Evolutionary conservation across 2,113 vertebrate genomes (phyloP).

Genomic region (Scomber scombrus): DNA sequence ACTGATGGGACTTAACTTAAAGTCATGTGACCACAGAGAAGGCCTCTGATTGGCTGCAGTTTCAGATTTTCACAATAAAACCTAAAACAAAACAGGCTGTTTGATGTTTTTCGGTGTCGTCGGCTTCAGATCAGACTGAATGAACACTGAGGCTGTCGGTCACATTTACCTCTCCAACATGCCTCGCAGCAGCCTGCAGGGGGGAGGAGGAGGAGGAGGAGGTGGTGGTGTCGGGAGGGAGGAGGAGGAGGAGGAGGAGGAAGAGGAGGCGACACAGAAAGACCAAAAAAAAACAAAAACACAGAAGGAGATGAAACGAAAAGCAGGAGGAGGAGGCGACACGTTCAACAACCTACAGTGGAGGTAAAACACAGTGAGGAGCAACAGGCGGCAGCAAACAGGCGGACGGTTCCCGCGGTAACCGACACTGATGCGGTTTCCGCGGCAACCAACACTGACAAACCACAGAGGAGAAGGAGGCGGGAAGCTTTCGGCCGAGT

Average conservation of each 20-base stretch:
- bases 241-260: background rate
- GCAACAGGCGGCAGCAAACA: background rate
- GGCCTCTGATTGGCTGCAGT: too few relatives aligned
- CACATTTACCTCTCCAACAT: slow-evolving; percentile 60
- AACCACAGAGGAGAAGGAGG: background rate
- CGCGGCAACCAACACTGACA: background rate
- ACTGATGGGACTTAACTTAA: too few relatives aligned
- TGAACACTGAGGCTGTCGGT: background rate
- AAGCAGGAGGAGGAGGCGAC: slow-evolving; percentile 43
- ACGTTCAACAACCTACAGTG: slow-evolving; percentile 37
- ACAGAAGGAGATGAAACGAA: slow-evolving; percentile 51
- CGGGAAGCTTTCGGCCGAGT: slow-evolving; percentile 16
- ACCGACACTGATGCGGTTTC: background rate
- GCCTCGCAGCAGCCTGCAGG: slow-evolving; percentile 53
- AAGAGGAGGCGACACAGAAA: background rate
- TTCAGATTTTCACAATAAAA: background rate
- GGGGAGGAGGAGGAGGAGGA: background rate
- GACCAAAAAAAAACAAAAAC: background rate
- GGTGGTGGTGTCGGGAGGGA: background rate
- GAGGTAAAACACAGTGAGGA: slow-evolving; percentile 8
- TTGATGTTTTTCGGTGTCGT: background rate
- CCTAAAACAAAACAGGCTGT: background rate
- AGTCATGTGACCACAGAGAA: too few relatives aligned
- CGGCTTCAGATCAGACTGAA: slow-evolving; percentile 2
- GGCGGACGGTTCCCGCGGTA: background rate